Evolutionary conservation across 2,888 invertebrate species (phyloP).

Genomic region (Hydrotaea diabolus): DNA sequence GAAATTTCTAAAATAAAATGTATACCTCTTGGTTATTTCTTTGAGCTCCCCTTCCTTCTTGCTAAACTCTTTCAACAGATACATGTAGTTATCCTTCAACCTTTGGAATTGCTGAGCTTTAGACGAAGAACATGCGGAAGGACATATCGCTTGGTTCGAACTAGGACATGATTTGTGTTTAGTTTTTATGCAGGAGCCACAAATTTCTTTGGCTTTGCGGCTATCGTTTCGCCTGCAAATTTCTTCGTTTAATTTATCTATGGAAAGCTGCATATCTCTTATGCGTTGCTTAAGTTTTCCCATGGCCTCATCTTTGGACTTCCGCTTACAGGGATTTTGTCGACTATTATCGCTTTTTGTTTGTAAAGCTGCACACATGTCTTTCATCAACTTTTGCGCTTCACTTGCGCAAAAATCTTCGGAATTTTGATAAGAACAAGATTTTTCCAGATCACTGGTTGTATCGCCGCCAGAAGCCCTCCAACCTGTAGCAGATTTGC

Average conservation of each 20-base stretch:
- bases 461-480: slow-evolving; percentile 58
- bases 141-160: slow-evolving; percentile 73
- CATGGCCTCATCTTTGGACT: slow-evolving; percentile 56
- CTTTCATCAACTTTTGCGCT: slow-evolving; percentile 49
- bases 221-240: slow-evolving; percentile 68
- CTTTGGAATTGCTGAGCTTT: slow-evolving; percentile 74
- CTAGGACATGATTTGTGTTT: slow-evolving; percentile 60
- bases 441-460: slow-evolving; percentile 59
- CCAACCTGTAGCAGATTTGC: neutral
- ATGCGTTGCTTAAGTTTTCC: slow-evolving; percentile 74
- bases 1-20: too few relatives aligned
- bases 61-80: slow-evolving; percentile 75
- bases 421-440: slow-evolving; percentile 5
- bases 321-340: slow-evolving; percentile 22
- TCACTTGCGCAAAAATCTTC: slow-evolving; percentile 17
- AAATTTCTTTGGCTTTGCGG: slow-evolving; percentile 5
- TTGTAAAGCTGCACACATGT: slow-evolving; percentile 48
- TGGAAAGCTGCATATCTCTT: slow-evolving; percentile 73
- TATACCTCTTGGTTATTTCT: slow-evolving; percentile 74
- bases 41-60: slow-evolving; percentile 78
- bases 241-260: slow-evolving; percentile 72
- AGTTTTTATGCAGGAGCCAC: slow-evolving; percentile 32
- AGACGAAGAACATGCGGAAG: slow-evolving; percentile 57
- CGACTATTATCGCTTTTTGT: slow-evolving; percentile 12
- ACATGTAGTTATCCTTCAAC: slow-evolving; percentile 77